Evolutionary conservation across 1,140 invertebrate genomes (phyloP).

Genomic region (Drosophila tristis): DNA sequence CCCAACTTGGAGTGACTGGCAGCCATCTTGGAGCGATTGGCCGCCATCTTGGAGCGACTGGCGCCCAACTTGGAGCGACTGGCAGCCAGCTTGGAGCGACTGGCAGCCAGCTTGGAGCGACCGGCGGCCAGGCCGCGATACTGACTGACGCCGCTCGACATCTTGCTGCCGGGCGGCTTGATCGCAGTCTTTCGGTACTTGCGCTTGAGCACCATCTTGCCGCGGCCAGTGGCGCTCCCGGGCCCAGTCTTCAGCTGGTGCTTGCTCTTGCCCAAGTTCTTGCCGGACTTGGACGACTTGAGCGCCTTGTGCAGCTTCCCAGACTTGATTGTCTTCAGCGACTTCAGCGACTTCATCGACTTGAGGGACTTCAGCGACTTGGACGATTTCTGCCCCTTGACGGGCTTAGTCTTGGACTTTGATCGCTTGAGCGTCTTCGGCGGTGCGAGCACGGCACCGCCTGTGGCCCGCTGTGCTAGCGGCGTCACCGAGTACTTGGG

Average conservation of each 20-base stretch:
- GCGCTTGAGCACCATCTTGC: conserved; percentile 58
- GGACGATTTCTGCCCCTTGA: conserved; percentile 39
- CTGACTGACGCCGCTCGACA: conserved; percentile 57
- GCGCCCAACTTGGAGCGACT: conserved; percentile 31
- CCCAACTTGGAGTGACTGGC: conserved; percentile 5
- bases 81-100: conserved; percentile 22
- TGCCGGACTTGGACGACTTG: conserved; percentile 8
- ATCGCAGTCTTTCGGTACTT: conserved; percentile 39
- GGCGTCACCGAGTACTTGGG: conserved; percentile 61
- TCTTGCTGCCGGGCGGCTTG: conserved; percentile 32
- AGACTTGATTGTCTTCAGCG: conserved; percentile 31
- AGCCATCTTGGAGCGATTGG: conserved; percentile 31
- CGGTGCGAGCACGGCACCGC: conserved; percentile 30
- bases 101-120: conserved; percentile 5
- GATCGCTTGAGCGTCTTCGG: conserved; percentile 29
- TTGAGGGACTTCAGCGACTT: conserved; percentile 42
- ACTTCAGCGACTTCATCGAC: conserved; percentile 31
- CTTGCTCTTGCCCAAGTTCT: conserved; percentile 33
- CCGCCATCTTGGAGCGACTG: conserved; percentile 22
- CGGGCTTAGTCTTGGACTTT: conserved; percentile 12
- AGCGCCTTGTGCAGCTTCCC: not conserved
- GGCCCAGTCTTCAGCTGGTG: not conserved
- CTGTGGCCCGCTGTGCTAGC: conserved; percentile 10
- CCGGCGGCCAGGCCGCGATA: conserved; percentile 37
- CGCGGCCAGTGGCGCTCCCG: conserved; percentile 28